Evolutionary conservation across 2,888 invertebrate species (phyloP).

Genomic region (Tachina grossa): DNA sequence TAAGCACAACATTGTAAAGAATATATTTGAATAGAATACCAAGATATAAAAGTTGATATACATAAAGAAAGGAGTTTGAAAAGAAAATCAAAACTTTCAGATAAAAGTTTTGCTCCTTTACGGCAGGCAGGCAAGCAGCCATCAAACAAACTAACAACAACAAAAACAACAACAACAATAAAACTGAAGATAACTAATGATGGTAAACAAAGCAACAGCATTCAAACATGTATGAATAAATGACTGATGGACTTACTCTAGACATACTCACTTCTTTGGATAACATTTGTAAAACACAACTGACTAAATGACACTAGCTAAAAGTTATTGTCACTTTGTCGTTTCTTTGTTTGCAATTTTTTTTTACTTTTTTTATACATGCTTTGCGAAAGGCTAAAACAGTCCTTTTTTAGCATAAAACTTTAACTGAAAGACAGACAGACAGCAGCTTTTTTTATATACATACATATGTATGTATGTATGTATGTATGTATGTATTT

Average conservation of each 20-base stretch:
- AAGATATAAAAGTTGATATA: not conserved
- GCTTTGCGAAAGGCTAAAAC: not conserved
- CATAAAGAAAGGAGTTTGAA: not conserved
- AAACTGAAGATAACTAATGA: conserved; percentile 60
- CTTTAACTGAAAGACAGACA: conserved; percentile 25
- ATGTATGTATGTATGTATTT: not conserved
- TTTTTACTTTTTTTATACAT: not conserved
- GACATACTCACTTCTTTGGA: conserved; percentile 10
- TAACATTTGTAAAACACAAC: conserved; percentile 5
- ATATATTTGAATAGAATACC: not conserved
- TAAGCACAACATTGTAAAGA: not conserved
- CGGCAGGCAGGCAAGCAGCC: not conserved
- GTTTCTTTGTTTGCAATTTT: not conserved
- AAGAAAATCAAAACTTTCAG: conserved; percentile 37
- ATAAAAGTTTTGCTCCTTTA: conserved; percentile 20
- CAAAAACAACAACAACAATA: conserved; percentile 49
- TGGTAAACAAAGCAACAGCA: conserved; percentile 22
- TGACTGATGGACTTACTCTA: conserved; percentile 25
- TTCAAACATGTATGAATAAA: conserved; percentile 21
- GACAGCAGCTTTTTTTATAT: conserved; percentile 10
- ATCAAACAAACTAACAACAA: conserved; percentile 41
- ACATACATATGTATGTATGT: no score
- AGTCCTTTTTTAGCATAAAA: conserved; percentile 15
- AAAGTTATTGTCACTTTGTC: conserved; percentile 61
- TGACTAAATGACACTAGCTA: conserved; percentile 29